Evolutionary conservation across 2,888 invertebrate genomes (phyloP), one percentile per base, ranked within the genome.

Genomic region (Conchocele bisecta): DNA sequence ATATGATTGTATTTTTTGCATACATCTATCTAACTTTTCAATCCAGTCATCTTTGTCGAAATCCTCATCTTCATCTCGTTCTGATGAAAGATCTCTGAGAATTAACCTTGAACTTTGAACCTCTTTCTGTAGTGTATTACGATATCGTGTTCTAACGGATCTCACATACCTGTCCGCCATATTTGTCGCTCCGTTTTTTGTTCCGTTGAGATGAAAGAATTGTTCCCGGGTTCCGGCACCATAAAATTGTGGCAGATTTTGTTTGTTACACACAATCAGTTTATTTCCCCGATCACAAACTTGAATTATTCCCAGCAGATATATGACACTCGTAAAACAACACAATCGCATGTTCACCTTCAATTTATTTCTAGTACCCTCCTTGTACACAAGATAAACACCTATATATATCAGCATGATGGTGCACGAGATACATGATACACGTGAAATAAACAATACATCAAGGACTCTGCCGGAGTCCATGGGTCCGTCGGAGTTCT

Each of bases 1-100:
- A 44, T 58, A 58, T 44, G 2, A 9, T 17, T 28, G n/a, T n/a
- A 58, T 58, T 66, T 66, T 35, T 41, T 50, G 42, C 15, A 9
- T 66, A 44, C 39, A 66, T 50, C 24, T 33, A n/a, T 58, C 37
- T 29, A 66, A 31, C 22, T 50, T 65, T 28, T 57, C 48, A 41
- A 50, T 3, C 31, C 57, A 57, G n/a, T 22, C n/a, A 9, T 41
- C 35, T 58, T 22, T 44, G 33, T 44, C 31, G 28, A 22, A 7
- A n/a, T 17, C 46, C 28, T 46, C 46, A 46, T 20, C 22, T 46
- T 20, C 17, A 15, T 24, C 46, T 5, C 9, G 11, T 20, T 2
- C 11, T 35, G 37, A 13, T n/a, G 11, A 6, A 15, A 29, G 5
- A 20, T 58, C 42, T 26, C 33, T 4, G 13, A 29, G 26, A 28